Conservation (phyloP, 2,797 vertebrate species). For the Pseudochirops corinnae region DNA sequence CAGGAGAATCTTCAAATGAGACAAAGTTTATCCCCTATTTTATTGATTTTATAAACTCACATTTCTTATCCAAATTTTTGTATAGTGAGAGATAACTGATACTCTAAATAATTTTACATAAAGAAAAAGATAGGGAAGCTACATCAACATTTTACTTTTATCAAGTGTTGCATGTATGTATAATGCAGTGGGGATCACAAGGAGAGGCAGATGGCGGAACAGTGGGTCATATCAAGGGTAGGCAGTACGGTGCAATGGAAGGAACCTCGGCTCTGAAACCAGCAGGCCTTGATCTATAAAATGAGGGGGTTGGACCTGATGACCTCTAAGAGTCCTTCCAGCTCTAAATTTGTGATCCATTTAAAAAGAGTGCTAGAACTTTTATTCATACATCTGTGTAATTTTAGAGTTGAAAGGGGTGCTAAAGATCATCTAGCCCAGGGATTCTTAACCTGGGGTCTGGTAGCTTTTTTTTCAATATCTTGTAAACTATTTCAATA, state of each 20-base stretch:
- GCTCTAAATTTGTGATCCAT: not conserved
- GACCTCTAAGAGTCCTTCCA: not conserved
- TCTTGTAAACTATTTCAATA: not conserved
- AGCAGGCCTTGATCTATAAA: not conserved
- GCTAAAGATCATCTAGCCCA: not conserved
- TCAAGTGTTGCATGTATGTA: not conserved
- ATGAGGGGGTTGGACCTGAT: not conserved
- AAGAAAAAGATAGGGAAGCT: not conserved
- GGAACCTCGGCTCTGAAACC: not conserved
- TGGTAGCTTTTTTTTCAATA: not conserved
- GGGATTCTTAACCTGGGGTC: not conserved
- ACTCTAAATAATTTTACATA: not conserved
- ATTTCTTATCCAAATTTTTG: conserved; percentile 20
- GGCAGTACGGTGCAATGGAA: not conserved
- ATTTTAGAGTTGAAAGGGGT: not conserved
- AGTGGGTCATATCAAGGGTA: not conserved
- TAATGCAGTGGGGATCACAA: not conserved
- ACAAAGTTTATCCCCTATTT: conserved; percentile 8
- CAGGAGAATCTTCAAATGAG: conserved; percentile 26
- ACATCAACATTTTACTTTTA: not conserved
- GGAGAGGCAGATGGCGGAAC: not conserved
- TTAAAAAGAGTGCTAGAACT: not conserved
- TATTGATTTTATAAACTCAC: conserved; percentile 17
- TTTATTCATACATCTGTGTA: not conserved
- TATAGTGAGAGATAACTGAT: conserved; percentile 40